A percentile compares a stretch with the other conserved stretches of the same genome.
These are phyloP conservation scores for Cryptus viduatorius DNA, from an alignment of 2,888 invertebrate genomes.

Conservation along the genomic window DNA sequence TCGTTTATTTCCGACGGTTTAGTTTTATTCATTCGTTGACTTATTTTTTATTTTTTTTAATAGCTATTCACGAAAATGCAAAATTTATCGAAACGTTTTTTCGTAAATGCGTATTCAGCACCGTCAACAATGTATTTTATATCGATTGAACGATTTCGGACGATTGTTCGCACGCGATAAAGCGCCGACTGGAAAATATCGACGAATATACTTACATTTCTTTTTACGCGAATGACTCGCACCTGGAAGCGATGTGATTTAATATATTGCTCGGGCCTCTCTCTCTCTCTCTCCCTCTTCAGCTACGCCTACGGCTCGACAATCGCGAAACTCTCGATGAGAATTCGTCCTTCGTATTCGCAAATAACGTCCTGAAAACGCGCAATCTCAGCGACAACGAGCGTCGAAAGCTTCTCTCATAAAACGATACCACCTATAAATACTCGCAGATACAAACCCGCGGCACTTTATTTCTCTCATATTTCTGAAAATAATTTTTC, in stretches of 20 bases:
- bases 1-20: too few relatives aligned
- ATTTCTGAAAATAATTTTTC: neutral
- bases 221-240: conserved; percentile 20
- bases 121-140: too few relatives aligned
- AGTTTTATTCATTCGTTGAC: too few relatives aligned
- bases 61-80: too few relatives aligned
- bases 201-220: conserved; percentile 37
- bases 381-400: conserved; percentile 29
- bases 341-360: conserved; percentile 53
- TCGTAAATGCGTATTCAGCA: too few relatives aligned
- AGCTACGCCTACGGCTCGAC: conserved; percentile 47
- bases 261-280: conserved; percentile 42
- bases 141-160: neutral
- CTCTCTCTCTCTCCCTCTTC: conserved; percentile 8
- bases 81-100: too few relatives aligned
- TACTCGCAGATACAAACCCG: neutral
- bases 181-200: conserved; percentile 18
- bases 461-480: neutral
- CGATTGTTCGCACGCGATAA: conserved; percentile 3
- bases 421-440: conserved; percentile 30
- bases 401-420: conserved; percentile 50
- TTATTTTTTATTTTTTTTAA: too few relatives aligned
- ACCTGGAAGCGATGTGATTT: conserved; percentile 29
- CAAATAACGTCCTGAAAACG: conserved; percentile 47
- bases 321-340: conserved; percentile 38